Conservation (phyloP, 2,113 vertebrate genomes). For the Pseudorhombus dupliciocellatus region DNA sequence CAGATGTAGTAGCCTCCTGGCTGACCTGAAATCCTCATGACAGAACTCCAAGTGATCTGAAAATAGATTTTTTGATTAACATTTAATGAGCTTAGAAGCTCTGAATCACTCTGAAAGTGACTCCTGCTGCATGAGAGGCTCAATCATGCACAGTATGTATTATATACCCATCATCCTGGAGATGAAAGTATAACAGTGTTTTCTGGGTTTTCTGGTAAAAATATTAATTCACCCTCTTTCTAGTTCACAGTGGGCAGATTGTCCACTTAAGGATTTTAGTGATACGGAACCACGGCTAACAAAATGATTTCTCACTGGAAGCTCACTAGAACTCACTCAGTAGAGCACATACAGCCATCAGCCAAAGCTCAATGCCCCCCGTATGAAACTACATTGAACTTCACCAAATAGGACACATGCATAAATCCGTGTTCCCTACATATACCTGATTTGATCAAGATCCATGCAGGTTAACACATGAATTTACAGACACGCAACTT, state of each 20-base stretch:
- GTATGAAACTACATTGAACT: neutral
- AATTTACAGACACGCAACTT: too few species aligned
- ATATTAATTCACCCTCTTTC: neutral
- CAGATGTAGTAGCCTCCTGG: constrained; percentile 66
- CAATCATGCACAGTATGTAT: constrained; percentile 30
- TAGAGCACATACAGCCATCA: too few species aligned
- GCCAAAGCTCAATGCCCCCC: too few species aligned
- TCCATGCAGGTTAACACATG: too few species aligned
- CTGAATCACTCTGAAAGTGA: constrained; percentile 77
- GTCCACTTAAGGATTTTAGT: neutral
- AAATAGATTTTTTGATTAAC: constrained; percentile 87
- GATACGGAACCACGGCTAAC: neutral
- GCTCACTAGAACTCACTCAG: too few species aligned
- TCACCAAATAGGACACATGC: too few species aligned
- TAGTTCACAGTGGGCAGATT: neutral
- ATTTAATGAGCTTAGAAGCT: constrained; percentile 84
- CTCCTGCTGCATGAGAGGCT: constrained; percentile 61
- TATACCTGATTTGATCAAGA: too few species aligned
- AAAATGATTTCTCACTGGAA: neutral
- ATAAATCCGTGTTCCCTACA: too few species aligned
- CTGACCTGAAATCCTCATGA: constrained; percentile 79
- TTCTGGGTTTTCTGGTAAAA: neutral
- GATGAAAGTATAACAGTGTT: neutral
- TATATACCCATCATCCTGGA: constrained; percentile 39
- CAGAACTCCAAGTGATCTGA: constrained; percentile 79